Percentiles rank a stretch among this genome's conserved stretches.
phyloP scores from a whole-genome alignment of 2,888 invertebrate species.

The Lumbricus terrestris region DNA sequence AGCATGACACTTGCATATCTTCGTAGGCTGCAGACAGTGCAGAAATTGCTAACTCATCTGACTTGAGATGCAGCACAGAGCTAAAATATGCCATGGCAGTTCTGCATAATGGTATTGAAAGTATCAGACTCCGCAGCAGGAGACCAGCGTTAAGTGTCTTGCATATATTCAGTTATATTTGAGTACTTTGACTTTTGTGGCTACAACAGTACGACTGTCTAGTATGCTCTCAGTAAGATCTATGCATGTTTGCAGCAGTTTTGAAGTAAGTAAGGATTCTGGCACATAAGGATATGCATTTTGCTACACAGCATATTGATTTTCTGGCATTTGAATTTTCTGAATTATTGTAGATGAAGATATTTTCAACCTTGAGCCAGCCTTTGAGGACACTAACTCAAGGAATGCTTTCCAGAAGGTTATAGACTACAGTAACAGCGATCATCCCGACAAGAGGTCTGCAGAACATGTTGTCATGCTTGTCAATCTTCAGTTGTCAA shows the following conservation, averaged over 20 bases:
- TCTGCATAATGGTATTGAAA: no score
- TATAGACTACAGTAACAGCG: background rate
- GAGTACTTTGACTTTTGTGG: no score
- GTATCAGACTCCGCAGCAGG: no score
- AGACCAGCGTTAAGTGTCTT: no score
- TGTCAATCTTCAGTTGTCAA: background rate
- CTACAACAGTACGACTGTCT: no score
- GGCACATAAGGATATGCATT: background rate
- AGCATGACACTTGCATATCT: no score
- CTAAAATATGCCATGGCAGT: no score
- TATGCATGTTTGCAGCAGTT: background rate
- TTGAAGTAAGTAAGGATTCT: background rate
- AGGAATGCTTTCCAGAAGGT: background rate
- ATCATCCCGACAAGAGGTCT: constrained; percentile 6
- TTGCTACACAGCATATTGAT: background rate
- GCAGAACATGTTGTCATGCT: background rate
- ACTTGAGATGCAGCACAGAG: no score
- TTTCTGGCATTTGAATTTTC: background rate
- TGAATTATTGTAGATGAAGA: background rate
- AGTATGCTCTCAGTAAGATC: no score
- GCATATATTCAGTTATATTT: no score
- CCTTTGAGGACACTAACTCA: background rate
- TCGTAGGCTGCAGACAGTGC: no score
- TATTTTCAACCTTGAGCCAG: background rate
- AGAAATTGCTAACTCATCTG: no score